Evolutionary conservation across 2,113 vertebrate genomes (phyloP), one percentile per base, ranked within the genome.

Genomic region (Barnardius zonarius): DNA sequence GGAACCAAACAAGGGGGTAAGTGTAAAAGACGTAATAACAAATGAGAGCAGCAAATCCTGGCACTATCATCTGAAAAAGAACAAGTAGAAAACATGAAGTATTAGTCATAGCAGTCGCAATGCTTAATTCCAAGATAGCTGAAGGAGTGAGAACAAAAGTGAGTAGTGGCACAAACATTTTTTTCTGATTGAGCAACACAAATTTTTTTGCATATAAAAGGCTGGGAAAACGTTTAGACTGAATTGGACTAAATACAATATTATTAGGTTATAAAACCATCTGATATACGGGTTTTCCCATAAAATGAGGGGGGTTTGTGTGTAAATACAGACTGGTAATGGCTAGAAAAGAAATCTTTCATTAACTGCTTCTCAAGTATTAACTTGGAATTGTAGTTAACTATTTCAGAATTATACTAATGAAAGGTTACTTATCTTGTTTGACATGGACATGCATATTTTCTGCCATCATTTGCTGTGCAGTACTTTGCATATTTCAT

Each of bases 221-320:
- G 31, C 61, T 3, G 1, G 15, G 31, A 93, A 88, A 90, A 39
- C 31, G 1, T 48, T 85, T 63, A 48, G 14, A 46, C 16, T 55
- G 54, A 73, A 23, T 12, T 88, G 27, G 28, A 10, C 69, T 79
- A 92, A 87, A 67, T 23, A 67, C 3, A 25, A 55, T 80, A 74
- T 59, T 82, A 33, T 83, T 46, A 46, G 24, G 4, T 57, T 54
- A 64, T 52, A 61, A 90, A 88, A 82, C 17, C 16, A 23, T 41
- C 41, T 46, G 35, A 82, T 68, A 52, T 76, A 52, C 2, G 0
- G 2, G 33, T 83, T 82, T 67, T 49, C 10, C 70, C 1, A 1
- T 69, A 31, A 74, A 64, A 49, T 17, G 3, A 1, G 13, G 27
- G 1, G 13, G 27, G 0, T 23, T 1, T 48, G 30, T 46, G 30